Base-by-base conservation (phyloP, 1,140 invertebrate genomes). In the Hydropsyche tenuis region DNA sequence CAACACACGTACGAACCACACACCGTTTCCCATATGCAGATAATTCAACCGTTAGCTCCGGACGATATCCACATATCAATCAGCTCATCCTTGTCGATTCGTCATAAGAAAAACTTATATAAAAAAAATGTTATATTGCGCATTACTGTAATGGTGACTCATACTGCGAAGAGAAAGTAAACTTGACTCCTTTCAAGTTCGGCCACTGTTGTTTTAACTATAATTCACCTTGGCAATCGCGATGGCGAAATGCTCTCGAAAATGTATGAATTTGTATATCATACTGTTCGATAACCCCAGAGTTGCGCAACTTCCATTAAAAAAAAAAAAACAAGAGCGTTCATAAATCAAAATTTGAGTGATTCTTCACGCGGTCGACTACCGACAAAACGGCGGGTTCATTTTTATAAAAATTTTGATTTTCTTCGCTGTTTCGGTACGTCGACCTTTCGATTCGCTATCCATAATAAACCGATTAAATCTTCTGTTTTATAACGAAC, bases 1-100 rank as follows among this genome's bases (percentile, higher is more conserved):
- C 56, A 60, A 20, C 14, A 14, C 56, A 60, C 56, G 56, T 60
- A 60, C 51, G n/a, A 20, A 20, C 11, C 22, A 60, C 18, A 25
- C 3, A 22, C 25, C 23, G 56, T 60, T n/a, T 60, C 56, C 56
- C 3, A 60, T 60, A 48, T 25, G 30, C 3, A 37, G 30, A 37
- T 25, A 60, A 60, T 60, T 60, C 56, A 27, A 60, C 56, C 20
- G 56, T 60, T 60, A 60, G 56, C 12, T 9, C 23, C 22, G 11
- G 20, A 25, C 56, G 22, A 22, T 6, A 60, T 14, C n/a, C 23
- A 60, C 56, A 60, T 60, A 60, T 60, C 22, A 20, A 60, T 60
- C 56, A 25, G 56, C 25, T 25, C 14, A 60, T 22, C 23, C 22
- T 60, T 60, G 23, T 60, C 56, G 56, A 14, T 60, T 60, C 4